phyloP scores from a whole-genome alignment of 1,140 invertebrate species.

The Drosophila leontia region DNA sequence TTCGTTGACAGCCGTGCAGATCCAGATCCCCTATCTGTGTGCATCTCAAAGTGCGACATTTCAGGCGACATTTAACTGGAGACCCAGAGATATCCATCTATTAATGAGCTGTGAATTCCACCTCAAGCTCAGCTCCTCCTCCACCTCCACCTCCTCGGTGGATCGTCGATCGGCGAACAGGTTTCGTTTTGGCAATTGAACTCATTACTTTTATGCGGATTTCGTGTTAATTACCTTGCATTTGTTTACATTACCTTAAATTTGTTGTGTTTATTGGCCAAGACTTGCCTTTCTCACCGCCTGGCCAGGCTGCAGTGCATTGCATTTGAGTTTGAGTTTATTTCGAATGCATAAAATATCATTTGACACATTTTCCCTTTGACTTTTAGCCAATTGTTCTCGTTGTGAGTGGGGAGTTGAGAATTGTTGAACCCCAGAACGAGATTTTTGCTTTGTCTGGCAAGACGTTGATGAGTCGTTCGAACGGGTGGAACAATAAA shows the following conservation, averaged over 20 bases:
- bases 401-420: background rate
- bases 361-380: conserved; percentile 54
- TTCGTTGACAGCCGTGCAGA: conserved; percentile 12
- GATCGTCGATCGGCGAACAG: conserved; percentile 26
- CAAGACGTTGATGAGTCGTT: conserved; percentile 10
- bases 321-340: conserved; percentile 19
- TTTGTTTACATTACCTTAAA: conserved; percentile 80
- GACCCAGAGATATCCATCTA: conserved; percentile 57
- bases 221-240: conserved; percentile 77
- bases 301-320: conserved; percentile 40
- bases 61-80: conserved; percentile 67
- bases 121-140: background rate
- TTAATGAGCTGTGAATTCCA: conserved; percentile 72
- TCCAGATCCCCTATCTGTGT: conserved; percentile 53
- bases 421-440: conserved; percentile 45
- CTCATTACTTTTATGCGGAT: conserved; percentile 78
- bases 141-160: background rate
- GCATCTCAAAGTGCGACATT: conserved; percentile 35
- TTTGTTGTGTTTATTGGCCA: conserved; percentile 62
- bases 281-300: conserved; percentile 67
- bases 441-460: conserved; percentile 18
- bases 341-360: conserved; percentile 43
- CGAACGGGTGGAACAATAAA: background rate
- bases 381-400: conserved; percentile 38
- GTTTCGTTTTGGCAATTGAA: conserved; percentile 71